Conservation (phyloP, 2,113 vertebrate species). For the Xyrauchen texanus region DNA sequence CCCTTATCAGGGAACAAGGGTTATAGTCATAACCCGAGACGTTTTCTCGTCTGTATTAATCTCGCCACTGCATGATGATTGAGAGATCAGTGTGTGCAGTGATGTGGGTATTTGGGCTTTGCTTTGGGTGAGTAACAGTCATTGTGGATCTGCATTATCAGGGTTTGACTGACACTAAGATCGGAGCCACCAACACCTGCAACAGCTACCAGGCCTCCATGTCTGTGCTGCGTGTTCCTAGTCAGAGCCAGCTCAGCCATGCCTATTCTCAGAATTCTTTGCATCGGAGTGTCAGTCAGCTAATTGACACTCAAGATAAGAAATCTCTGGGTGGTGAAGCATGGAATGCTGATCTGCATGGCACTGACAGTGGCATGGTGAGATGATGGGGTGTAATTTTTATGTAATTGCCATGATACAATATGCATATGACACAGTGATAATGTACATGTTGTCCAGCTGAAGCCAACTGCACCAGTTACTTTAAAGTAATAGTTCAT, state of each 20-base stretch:
- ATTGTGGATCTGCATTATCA: conserved; percentile 53
- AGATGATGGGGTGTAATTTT: conserved; percentile 55
- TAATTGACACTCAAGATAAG: conserved; percentile 80
- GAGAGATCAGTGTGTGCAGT: neutral
- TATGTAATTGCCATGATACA: neutral
- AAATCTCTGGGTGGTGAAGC: conserved; percentile 79
- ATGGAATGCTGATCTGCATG: conserved; percentile 81
- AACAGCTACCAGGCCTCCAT: conserved; percentile 57
- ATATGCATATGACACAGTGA: neutral
- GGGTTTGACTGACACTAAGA: conserved; percentile 85
- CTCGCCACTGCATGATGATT: neutral
- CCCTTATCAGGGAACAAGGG: too few relatives aligned
- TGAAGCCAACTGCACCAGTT: neutral
- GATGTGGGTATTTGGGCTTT: neutral
- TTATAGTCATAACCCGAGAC: too few relatives aligned
- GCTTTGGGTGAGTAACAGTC: neutral
- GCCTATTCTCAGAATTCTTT: conserved; percentile 80
- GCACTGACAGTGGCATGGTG: conserved; percentile 83
- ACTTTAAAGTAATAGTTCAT: too few relatives aligned
- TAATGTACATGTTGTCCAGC: neutral
- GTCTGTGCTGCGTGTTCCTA: conserved; percentile 73
- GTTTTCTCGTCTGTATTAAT: neutral
- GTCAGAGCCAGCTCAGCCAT: conserved; percentile 75
- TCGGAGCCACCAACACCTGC: conserved; percentile 69
- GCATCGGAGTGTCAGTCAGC: conserved; percentile 87